A percentile compares a stretch with the other conserved stretches of the same genome.
These are phyloP conservation scores for Nothura maculosa DNA, from an alignment of 2,797 vertebrate genomes.

Conservation along the genomic window DNA sequence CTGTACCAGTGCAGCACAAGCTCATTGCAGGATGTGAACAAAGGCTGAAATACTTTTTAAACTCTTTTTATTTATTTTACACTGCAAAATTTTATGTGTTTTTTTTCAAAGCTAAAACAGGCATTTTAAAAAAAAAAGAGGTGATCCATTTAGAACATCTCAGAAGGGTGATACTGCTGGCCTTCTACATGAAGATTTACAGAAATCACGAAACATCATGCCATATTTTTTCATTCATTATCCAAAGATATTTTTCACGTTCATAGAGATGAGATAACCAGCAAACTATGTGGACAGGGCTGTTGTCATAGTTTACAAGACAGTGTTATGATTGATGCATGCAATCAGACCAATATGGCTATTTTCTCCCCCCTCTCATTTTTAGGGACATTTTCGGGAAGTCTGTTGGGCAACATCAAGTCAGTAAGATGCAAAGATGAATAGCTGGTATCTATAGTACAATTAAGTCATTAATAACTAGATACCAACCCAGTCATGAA, in stretches of 20 bases:
- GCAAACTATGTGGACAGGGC: neutral
- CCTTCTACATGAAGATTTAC: neutral
- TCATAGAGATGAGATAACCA: neutral
- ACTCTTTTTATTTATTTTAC: neutral
- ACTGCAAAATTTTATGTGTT: neutral
- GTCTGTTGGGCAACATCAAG: neutral
- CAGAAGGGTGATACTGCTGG: neutral
- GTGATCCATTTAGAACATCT: too few species aligned
- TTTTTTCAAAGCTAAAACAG: too few species aligned
- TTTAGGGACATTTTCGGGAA: neutral
- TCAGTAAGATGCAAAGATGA: neutral
- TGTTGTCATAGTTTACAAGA: neutral
- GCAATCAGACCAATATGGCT: rapidly evolving
- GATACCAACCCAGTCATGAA: neutral
- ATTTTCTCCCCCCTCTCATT: neutral
- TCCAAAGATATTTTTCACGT: neutral
- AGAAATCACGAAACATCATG: neutral
- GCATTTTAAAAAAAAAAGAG: too few species aligned
- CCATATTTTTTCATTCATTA: neutral
- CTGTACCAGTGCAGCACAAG: neutral
- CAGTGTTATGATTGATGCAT: neutral
- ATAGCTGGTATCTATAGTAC: neutral
- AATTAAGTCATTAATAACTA: neutral
- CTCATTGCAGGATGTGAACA: neutral
- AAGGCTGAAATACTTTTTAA: neutral